Evolutionary conservation across 2,888 invertebrate species (phyloP), one percentile per base, ranked within the genome.

Genomic region (Agriotes lineatus): DNA sequence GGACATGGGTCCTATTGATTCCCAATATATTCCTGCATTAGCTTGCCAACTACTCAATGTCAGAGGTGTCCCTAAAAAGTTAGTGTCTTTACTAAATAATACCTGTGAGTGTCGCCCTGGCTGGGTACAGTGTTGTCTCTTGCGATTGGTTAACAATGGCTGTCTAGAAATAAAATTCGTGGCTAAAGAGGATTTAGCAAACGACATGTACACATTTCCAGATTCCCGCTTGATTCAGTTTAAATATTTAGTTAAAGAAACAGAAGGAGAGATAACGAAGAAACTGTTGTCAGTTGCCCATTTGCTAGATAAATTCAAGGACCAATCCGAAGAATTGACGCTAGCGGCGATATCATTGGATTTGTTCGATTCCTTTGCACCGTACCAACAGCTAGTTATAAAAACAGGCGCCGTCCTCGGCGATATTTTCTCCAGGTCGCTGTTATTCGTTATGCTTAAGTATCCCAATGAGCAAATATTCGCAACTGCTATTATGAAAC

Each of bases 31-130:
- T 45, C 82, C 87, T 0, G 81, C 86, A 20, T 81, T 90, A 22
- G 87, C 88, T 22, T 90, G 90, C 72, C 89, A 89, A 81, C 85
- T 90, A 75, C 81, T 90, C 70, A 86, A 88, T 54, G 89, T 89
- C 0, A 81, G 84, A 52, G 90, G 87, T 0, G 87, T 90, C 16
- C 86, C 89, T 0, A 80, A 78, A 48, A 86, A 87, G 63, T 80
- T 90, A 58, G 85, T 87, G 67, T 82, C 83, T 78, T 85, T 86
- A 33, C 80, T 87, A 1, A 78, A 75, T 67, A 75, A 76, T 42
- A 86, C 85, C 78, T 87, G 87, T 73, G 84, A 85, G 71, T 86
- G 87, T 22, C 79, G 85, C 72, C 88, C 89, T 0, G 88, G 88
- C 6, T 82, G 86, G 68, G 83, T 88, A 19, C 88, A 89, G 78